A percentile compares a stretch with the other conserved stretches of the same genome.
These are phyloP conservation scores for Sparus aurata DNA, from an alignment of 2,797 vertebrate genomes.

Conservation along the genomic window DNA sequence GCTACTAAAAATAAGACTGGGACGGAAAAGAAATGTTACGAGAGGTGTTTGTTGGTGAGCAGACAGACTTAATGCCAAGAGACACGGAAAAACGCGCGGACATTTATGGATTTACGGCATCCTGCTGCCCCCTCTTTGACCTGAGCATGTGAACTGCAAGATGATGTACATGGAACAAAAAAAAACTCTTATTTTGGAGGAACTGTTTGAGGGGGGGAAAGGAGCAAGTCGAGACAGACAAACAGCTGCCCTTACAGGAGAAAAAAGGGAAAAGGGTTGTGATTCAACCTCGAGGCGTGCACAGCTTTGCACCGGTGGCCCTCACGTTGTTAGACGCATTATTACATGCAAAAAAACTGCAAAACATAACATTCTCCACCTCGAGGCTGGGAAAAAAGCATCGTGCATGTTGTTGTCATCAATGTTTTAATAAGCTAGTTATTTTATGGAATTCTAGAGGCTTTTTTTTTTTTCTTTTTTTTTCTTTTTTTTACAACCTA, in stretches of 20 bases:
- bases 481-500: constrained; percentile 60
- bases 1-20: constrained; percentile 73
- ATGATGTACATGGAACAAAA: constrained; percentile 39
- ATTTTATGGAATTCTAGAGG: constrained; percentile 74
- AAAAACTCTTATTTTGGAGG: constrained; percentile 54
- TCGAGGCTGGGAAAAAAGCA: constrained; percentile 69
- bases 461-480: constrained; percentile 59
- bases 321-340: constrained; percentile 47
- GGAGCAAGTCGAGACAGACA: constrained; percentile 14
- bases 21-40: constrained; percentile 44
- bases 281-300: constrained; percentile 19
- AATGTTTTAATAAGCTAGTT: constrained; percentile 85
- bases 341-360: constrained; percentile 48
- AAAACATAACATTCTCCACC: constrained; percentile 50
- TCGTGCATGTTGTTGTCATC: constrained; percentile 85
- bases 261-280: constrained; percentile 27
- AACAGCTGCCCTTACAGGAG: constrained; percentile 41
- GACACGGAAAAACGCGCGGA: constrained; percentile 46
- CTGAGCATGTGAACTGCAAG: constrained; percentile 69
- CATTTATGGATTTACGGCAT: constrained; percentile 33
- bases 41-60: constrained; percentile 57
- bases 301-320: constrained; percentile 44
- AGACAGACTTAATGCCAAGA: constrained; percentile 56
- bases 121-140: constrained; percentile 42
- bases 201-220: constrained; percentile 43